phyloP scores from a whole-genome alignment of 2,888 invertebrate genomes.

The Drosophila meridionalis region DNA sequence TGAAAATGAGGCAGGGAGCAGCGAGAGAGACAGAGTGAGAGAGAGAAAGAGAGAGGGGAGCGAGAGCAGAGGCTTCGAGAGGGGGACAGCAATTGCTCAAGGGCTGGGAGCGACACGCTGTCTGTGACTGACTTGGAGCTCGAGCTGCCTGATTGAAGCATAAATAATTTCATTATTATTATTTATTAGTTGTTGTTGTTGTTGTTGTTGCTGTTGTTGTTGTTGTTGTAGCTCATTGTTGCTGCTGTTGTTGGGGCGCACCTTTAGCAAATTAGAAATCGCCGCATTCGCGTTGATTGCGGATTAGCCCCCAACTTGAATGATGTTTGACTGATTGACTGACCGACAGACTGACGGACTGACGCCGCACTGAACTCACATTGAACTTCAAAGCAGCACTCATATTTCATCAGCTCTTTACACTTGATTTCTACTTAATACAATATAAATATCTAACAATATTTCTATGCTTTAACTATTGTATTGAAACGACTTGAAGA shows the following conservation, averaged over 20 bases:
- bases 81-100: constrained; percentile 62
- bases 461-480: constrained; percentile 20
- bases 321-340: constrained; percentile 37
- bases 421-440: constrained; percentile 22
- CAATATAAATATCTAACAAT: constrained; percentile 23
- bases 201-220: constrained; percentile 23
- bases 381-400: constrained; percentile 58
- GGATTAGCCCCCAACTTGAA: constrained; percentile 73
- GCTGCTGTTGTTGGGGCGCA: constrained; percentile 54
- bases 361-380: constrained; percentile 39
- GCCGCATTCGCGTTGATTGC: constrained; percentile 68
- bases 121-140: constrained; percentile 60
- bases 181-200: constrained; percentile 58
- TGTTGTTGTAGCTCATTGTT: constrained; percentile 29
- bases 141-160: constrained; percentile 62
- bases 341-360: constrained; percentile 17
- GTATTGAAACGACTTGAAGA: constrained; percentile 7
- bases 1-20: constrained; percentile 47
- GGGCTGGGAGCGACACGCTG: constrained; percentile 80
- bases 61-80: background rate
- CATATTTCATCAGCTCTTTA: constrained; percentile 57
- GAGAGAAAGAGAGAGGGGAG: no score
- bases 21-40: background rate
- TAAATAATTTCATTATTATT: constrained; percentile 74
- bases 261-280: constrained; percentile 76